These are phyloP conservation scores for Petrolisthes manimaculis DNA, from an alignment of 2,888 invertebrate species.

Conservation along the genomic window DNA sequence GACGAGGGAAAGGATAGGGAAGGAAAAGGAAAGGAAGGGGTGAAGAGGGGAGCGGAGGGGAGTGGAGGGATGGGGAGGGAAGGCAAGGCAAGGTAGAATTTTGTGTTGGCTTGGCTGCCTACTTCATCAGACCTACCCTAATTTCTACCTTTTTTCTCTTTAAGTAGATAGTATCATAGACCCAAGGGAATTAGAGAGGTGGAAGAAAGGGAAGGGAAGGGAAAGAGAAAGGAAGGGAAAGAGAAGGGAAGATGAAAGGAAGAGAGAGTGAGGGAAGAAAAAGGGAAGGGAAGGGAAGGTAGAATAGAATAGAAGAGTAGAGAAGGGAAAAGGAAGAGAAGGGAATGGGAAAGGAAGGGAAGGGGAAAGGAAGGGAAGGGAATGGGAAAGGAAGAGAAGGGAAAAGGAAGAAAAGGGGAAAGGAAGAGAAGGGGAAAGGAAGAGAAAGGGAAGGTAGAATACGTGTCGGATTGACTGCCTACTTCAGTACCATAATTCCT, in stretches of 20 bases:
- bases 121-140: background rate
- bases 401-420: constrained; percentile 2
- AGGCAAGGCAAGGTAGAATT: background rate
- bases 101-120: background rate
- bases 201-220: too few relatives aligned
- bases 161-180: background rate
- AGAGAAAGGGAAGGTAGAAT: background rate
- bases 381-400: constrained; percentile 13
- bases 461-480: too few relatives aligned
- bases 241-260: background rate
- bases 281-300: background rate
- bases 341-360: background rate
- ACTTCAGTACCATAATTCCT: too few relatives aligned
- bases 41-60: background rate
- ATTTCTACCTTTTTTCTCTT: background rate
- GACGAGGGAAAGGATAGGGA: background rate
- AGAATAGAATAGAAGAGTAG: background rate
- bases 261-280: background rate
- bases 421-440: constrained; percentile 16
- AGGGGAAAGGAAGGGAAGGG: constrained; percentile 13
- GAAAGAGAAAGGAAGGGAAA: background rate
- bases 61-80: background rate
- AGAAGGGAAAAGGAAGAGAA: background rate
- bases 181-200: background rate
- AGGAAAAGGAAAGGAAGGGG: background rate